Percentiles rank a stretch among this genome's conserved stretches.
Evolutionary conservation across 2,888 invertebrate species (phyloP).

Genomic region (Nasonovia ribisnigri): DNA sequence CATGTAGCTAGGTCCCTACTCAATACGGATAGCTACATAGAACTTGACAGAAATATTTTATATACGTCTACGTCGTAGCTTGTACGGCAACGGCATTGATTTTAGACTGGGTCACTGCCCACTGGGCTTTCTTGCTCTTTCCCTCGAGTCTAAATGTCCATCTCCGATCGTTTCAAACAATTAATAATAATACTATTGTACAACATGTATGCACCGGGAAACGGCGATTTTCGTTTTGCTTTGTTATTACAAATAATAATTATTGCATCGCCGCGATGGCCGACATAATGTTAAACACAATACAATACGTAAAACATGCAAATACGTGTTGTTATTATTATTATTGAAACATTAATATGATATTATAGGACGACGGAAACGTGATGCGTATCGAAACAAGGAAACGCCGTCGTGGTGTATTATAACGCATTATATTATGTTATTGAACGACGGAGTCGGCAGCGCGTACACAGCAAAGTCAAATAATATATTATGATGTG

Average conservation of each 20-base stretch:
- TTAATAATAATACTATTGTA: background rate
- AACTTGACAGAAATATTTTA: background rate
- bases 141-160: background rate
- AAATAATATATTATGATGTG: background rate
- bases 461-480: background rate
- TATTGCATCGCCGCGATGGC: background rate
- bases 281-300: background rate
- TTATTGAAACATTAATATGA: background rate
- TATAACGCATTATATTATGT: background rate
- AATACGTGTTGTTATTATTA: background rate
- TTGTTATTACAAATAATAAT: background rate
- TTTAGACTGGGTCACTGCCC: background rate
- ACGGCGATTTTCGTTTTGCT: background rate
- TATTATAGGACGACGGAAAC: background rate
- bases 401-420: background rate
- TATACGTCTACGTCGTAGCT: background rate
- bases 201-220: background rate
- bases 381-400: constrained; percentile 9
- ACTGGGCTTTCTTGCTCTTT: background rate
- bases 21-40: background rate
- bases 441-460: background rate
- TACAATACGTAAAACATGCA: background rate
- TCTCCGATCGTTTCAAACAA: background rate
- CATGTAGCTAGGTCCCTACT: background rate
- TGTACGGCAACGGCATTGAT: background rate